Conservation (phyloP, 2,888 invertebrate genomes). For the Crematogaster levior region DNA sequence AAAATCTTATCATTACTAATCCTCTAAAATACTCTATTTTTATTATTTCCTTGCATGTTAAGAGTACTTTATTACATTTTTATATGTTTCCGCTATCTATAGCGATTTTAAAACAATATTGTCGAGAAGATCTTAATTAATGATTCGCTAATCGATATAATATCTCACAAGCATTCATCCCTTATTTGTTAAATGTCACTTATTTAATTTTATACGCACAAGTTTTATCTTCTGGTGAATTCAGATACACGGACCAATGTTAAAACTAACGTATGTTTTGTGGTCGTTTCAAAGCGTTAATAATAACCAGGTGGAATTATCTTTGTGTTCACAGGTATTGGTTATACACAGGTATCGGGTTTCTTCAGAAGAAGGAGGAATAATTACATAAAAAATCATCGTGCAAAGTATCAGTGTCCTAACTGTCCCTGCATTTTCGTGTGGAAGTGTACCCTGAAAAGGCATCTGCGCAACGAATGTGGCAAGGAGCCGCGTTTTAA, state of each 20-base stretch:
- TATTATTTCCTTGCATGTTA: slow-evolving; percentile 14
- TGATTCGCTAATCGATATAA: not conserved
- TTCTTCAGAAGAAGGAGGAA: not conserved
- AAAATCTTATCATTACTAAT: not conserved
- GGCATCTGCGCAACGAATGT: slow-evolving; percentile 73
- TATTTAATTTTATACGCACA: not conserved
- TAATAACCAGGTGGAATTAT: slow-evolving; percentile 16
- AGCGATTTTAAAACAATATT: not conserved
- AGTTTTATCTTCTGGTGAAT: not conserved
- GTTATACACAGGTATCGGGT: not conserved
- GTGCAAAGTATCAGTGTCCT: slow-evolving; percentile 62
- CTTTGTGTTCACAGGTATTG: slow-evolving; percentile 27
- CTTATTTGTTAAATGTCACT: not conserved
- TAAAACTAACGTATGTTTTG: not conserved
- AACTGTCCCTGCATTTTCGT: slow-evolving; percentile 68
- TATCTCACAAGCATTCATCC: not conserved
- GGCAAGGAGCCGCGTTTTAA: slow-evolving; percentile 78
- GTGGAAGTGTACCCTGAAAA: slow-evolving; percentile 68
- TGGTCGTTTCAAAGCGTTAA: not conserved
- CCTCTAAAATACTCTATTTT: too few relatives aligned
- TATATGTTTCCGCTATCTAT: not conserved
- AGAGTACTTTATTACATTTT: not conserved
- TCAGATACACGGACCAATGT: not conserved
- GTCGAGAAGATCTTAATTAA: not conserved
- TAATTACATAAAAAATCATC: not conserved